Conservation (phyloP, 2,888 invertebrate genomes). For the Protophormia terraenovae region DNA sequence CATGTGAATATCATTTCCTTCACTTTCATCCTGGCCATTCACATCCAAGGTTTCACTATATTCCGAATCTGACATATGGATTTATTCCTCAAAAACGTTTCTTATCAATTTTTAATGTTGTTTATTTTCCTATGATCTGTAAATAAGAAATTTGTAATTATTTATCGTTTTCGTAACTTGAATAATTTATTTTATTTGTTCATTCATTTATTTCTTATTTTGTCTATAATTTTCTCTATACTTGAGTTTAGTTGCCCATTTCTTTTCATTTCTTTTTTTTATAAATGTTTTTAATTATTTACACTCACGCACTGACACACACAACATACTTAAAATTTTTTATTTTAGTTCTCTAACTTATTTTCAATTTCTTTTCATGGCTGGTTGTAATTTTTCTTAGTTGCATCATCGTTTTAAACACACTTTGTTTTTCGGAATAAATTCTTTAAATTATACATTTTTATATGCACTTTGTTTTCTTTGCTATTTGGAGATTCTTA, state of each 20-base stretch:
- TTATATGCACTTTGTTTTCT: slow-evolving; percentile 32
- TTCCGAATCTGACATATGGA: slow-evolving; percentile 66
- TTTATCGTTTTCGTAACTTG: slow-evolving; percentile 7
- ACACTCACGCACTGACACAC: slow-evolving; percentile 63
- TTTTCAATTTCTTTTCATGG: slow-evolving; percentile 51
- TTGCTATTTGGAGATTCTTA: slow-evolving; percentile 23
- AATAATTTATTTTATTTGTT: background rate
- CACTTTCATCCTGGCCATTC: slow-evolving; percentile 58
- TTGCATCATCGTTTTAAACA: slow-evolving; percentile 59
- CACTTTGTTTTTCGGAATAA: slow-evolving; percentile 21
- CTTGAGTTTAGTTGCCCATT: slow-evolving; percentile 50
- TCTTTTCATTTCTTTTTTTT: slow-evolving; percentile 44
- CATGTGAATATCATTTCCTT: slow-evolving; percentile 33
- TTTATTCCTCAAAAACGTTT: background rate
- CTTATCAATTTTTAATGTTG: background rate
- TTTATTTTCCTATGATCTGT: background rate
- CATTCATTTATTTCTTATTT: slow-evolving; percentile 19
- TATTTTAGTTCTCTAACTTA: slow-evolving; percentile 45
- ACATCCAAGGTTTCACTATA: slow-evolving; percentile 60
- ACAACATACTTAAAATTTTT: slow-evolving; percentile 37
- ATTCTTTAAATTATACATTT: slow-evolving; percentile 48
- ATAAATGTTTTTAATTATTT: slow-evolving; percentile 65
- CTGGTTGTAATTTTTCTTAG: slow-evolving; percentile 46
- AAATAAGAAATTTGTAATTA: slow-evolving; percentile 47
- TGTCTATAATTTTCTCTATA: slow-evolving; percentile 53